A percentile compares a stretch with the other conserved stretches of the same genome.
Evolutionary conservation across 2,888 invertebrate genomes (phyloP).

Genomic region (Pantelozetes paolii): DNA sequence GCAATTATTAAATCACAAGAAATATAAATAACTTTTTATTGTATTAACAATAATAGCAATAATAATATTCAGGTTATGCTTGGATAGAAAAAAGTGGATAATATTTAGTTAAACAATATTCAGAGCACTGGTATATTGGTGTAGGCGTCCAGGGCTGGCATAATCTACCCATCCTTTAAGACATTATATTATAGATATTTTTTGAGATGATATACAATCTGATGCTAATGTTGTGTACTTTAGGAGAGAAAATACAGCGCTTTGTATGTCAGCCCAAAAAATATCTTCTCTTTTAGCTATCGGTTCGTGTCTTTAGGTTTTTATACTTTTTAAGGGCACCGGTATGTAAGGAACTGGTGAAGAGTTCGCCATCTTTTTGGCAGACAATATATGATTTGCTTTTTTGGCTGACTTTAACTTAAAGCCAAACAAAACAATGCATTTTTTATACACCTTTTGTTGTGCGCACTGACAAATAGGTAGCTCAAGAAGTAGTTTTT

Average conservation of each 20-base stretch:
- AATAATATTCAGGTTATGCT: background rate
- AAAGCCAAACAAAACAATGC: background rate
- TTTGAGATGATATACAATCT: background rate
- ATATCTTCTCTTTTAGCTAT: background rate
- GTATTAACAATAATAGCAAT: background rate
- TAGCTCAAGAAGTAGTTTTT: background rate
- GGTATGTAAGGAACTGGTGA: background rate
- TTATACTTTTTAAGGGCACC: background rate
- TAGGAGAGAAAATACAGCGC: background rate
- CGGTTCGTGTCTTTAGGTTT: background rate
- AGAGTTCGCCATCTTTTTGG: constrained; percentile 2
- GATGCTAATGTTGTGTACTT: background rate
- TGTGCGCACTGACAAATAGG: constrained; percentile 20
- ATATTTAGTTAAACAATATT: background rate
- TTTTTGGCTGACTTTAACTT: background rate
- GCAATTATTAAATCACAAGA: constrained; percentile 24
- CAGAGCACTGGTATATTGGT: constrained; percentile 1
- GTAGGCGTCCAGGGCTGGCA: background rate
- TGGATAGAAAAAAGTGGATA: background rate
- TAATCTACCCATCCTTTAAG: background rate
- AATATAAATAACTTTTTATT: constrained; percentile 7
- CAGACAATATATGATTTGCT: background rate
- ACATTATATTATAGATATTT: background rate
- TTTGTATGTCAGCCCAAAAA: background rate
- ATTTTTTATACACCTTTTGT: background rate